Evolutionary conservation across 2,888 invertebrate species (phyloP).

Genomic region (Deroplatys truncata): DNA sequence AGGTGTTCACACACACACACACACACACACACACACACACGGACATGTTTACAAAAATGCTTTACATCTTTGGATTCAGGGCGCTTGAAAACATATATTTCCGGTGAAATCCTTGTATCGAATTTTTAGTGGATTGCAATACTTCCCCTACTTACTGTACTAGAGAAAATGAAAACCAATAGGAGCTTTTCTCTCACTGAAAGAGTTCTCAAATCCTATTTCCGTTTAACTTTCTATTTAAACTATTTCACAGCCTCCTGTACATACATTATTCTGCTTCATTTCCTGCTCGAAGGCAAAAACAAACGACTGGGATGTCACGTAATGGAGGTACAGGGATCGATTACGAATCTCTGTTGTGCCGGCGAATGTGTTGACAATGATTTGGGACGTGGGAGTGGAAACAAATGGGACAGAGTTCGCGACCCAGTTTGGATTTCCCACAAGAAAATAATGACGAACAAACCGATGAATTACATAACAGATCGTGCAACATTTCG

Average conservation of each 20-base stretch:
- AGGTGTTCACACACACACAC: no score
- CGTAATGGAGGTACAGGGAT: background rate
- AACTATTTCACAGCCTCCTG: background rate
- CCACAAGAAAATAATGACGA: background rate
- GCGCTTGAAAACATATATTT: no score
- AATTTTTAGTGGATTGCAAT: no score
- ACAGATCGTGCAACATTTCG: background rate
- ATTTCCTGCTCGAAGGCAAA: background rate
- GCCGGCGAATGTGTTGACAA: background rate
- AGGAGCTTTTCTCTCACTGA: no score
- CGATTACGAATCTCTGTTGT: background rate
- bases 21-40: no score
- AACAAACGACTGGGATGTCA: background rate
- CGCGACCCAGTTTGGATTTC: background rate
- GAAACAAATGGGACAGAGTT: background rate
- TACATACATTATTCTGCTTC: background rate
- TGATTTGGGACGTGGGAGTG: background rate
- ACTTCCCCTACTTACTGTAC: no score
- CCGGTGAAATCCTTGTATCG: no score
- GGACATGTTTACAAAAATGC: no score
- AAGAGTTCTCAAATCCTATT: no score
- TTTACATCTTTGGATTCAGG: no score
- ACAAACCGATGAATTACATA: background rate
- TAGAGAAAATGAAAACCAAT: no score
- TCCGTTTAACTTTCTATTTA: no score